These are phyloP conservation scores for Bombyx mori DNA, from an alignment of 1,140 invertebrate species.

Conservation along the genomic window ASM3026992v2 NC_085115.1:7005501-7006000, in stretches of 20 bases:
- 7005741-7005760: slow-evolving; percentile 90
- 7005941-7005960: neutral
- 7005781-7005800: slow-evolving; percentile 91
- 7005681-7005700: slow-evolving; percentile 97
- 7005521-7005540: slow-evolving; percentile 6
- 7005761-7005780: slow-evolving; percentile 93
- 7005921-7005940: neutral
- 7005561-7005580: slow-evolving; percentile 95
- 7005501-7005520: too few relatives aligned
- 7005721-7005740: slow-evolving; percentile 97
- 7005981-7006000: too few relatives aligned
- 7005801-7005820: slow-evolving; percentile 90
- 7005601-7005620: slow-evolving; percentile 93
- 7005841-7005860: slow-evolving; percentile 80
- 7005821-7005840: slow-evolving; percentile 94
- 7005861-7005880: too few relatives aligned
- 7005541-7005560: slow-evolving; percentile 82
- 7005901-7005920: too few relatives aligned
- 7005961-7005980: too few relatives aligned
- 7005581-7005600: slow-evolving; percentile 94
- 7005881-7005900: too few relatives aligned
- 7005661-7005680: slow-evolving; percentile 98
- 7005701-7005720: slow-evolving; percentile 96
- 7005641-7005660: slow-evolving; percentile 96
- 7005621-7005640: slow-evolving; percentile 88